Base-by-base conservation (phyloP, 2,113 vertebrate species). In the Anolis sagrei region DNA sequence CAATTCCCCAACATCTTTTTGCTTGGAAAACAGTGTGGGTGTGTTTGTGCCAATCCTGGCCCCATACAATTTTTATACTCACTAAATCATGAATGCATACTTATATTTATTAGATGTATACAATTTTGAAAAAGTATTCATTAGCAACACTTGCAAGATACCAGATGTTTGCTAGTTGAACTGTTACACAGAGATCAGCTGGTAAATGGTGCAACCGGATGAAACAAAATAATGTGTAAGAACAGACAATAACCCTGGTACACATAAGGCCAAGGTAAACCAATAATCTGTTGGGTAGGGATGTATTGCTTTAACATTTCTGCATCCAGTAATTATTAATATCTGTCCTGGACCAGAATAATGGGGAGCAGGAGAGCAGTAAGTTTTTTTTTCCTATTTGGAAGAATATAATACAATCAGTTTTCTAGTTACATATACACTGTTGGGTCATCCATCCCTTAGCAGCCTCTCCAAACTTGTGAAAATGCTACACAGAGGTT, bases 321-420 rank as follows among this genome's bases (percentile, higher is more conserved):
- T 74, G 16, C 64, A 85, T 27, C 49, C 58, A 58, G n/a, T 32
- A 54, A 54, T 14, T 54, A 9, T 11, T 2, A 54, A 13, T 54
- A 54, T 54, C 10, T 54, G 10, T 14, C 10, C 16, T 10, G 51
- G 51, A 54, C 51, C 51, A 54, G 51, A 54, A 54, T 54, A 54
- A 54, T 54, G 51, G 87, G 83, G 36, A 88, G 58, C 8, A 21
- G n/a, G 49, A 83, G 19, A 25, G 7, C 21, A 32, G 4, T 16
- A 48, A 62, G 19, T 62, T 25, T 74, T 36, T 70, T 10, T 32
- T 70, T 16, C n/a, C 6, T 9, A 18, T 64, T 61, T 85, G 68
- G 36, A 16, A 51, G 39, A 36, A n/a, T 74, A 89, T 92, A 84
- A 85, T 64, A 79, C 64, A 89, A 84, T 72, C 68, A 80, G 79